Conservation (phyloP, 2,797 vertebrate species). For the Silurus aristotelis region DNA sequence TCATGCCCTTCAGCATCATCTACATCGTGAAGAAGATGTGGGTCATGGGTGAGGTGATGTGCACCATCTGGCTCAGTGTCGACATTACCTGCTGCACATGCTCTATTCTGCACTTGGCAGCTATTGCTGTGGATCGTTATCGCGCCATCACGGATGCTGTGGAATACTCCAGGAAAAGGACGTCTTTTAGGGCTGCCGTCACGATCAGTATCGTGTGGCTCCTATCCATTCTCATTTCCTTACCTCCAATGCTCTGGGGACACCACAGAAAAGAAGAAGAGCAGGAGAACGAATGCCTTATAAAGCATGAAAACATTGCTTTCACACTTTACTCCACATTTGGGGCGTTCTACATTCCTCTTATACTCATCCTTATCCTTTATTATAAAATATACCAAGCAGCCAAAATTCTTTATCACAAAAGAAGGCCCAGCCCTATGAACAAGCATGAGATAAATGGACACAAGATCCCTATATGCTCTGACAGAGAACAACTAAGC, state of each 20-base stretch:
- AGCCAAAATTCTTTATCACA: conserved; percentile 91
- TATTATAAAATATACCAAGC: conserved; percentile 98
- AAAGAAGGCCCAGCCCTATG: conserved; percentile 85
- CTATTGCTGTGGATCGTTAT: conserved; percentile 93
- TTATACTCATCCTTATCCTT: conserved; percentile 92
- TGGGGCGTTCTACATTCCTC: conserved; percentile 95
- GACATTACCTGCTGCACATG: conserved; percentile 96
- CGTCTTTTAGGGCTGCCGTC: conserved; percentile 83
- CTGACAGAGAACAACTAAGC: conserved; percentile 77
- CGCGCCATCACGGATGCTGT: conserved; percentile 94
- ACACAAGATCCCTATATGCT: conserved; percentile 81
- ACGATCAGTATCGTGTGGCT: conserved; percentile 95
- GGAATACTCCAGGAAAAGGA: conserved; percentile 92
- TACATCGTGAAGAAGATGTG: conserved; percentile 92
- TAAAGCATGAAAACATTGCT: conserved; percentile 89
- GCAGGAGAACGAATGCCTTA: conserved; percentile 87
- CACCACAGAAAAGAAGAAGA: conserved; percentile 79
- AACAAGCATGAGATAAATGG: conserved; percentile 85
- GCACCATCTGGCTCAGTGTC: conserved; percentile 92
- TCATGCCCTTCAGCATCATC: conserved; percentile 97
- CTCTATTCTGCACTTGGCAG: conserved; percentile 93
- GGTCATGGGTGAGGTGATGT: conserved; percentile 92
- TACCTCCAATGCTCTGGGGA: conserved; percentile 91
- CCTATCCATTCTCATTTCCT: conserved; percentile 91
- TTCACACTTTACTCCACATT: conserved; percentile 93